phyloP scores from a whole-genome alignment of 2,113 vertebrate genomes.

The Cyanistes caeruleus region DNA sequence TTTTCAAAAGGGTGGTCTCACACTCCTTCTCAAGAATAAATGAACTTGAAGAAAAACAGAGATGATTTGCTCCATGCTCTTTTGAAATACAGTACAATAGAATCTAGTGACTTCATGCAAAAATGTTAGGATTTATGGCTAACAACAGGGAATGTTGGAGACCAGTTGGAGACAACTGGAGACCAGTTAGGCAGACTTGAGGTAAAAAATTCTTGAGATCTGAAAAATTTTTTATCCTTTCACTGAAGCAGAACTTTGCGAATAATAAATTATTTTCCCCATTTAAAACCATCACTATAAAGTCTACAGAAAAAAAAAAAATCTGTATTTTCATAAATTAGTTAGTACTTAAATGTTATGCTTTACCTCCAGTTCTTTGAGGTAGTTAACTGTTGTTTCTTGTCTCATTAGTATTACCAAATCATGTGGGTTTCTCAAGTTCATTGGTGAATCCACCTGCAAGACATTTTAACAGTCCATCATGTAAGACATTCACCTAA shows the following conservation, averaged over 20 bases:
- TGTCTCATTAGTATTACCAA: conserved; percentile 98
- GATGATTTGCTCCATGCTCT: background rate
- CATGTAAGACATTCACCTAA: background rate
- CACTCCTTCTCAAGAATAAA: background rate
- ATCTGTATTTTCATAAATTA: background rate
- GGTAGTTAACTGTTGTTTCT: conserved; percentile 97
- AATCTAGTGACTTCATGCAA: background rate
- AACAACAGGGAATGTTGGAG: background rate
- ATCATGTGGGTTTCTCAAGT: conserved; percentile 97
- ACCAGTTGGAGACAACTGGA: background rate
- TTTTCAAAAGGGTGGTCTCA: background rate
- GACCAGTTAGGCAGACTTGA: background rate
- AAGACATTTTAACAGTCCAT: conserved; percentile 49
- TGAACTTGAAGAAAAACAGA: background rate
- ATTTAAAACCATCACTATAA: background rate
- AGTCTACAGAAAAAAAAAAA: background rate
- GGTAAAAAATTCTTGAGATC: background rate
- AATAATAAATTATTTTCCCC: background rate
- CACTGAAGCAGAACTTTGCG: background rate
- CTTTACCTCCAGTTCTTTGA: conserved; percentile 95
- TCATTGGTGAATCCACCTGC: conserved; percentile 97
- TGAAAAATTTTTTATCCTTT: background rate
- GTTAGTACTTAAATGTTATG: background rate
- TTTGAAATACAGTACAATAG: background rate
- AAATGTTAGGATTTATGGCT: background rate